Evolutionary conservation across 1,140 invertebrate species (phyloP), one percentile per base, ranked within the genome.

Genomic region (Aphelinus atriplicis): DNA sequence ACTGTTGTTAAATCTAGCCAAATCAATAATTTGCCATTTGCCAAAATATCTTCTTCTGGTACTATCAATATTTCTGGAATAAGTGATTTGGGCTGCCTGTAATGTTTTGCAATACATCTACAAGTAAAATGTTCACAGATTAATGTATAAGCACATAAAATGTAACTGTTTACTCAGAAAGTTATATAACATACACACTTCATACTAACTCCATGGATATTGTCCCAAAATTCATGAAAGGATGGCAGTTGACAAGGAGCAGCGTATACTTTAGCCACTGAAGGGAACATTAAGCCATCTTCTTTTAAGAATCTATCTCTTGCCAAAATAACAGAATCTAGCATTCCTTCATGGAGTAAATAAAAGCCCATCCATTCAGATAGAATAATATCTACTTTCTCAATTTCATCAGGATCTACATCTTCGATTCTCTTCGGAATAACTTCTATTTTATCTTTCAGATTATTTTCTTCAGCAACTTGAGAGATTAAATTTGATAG

Each of bases 341-440:
- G 86, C 98, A 99, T 99, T 43, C 96, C 97, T 89, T 99, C 98
- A 84, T 99, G 99, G 5, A 99, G 89, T 60, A 99, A 88, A 87
- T 98, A 99, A 88, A 99, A 99, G 3, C 98, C 98, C 98, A 99
- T 99, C 98, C 98, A 99, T 88, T 99, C 98, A 3, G 96, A 98
- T 50, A 99, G 93, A 79, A 99, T 98, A 45, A 99, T 92, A 86
- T 99, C 98, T 42, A 98, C 96, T 89, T 96, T 94, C 71, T 93
- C 92, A 51, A 90, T 80, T 53, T 60, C 83, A n/a, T 90, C 89
- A 70, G 96, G 88, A 73, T 93, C 87, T 6, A 91, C 91, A 81
- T 98, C 94, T 88, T 99, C 98, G 5, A 98, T 88, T 84, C 94
- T 93, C 1, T 95, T 95, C 83, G 92, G 91, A 4, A 94, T 85